Percentiles rank a stretch among this genome's conserved stretches.
These are phyloP conservation scores for Calcarius lapponicus DNA, from an alignment of 2,797 vertebrate genomes.

Conservation along the genomic window DNA sequence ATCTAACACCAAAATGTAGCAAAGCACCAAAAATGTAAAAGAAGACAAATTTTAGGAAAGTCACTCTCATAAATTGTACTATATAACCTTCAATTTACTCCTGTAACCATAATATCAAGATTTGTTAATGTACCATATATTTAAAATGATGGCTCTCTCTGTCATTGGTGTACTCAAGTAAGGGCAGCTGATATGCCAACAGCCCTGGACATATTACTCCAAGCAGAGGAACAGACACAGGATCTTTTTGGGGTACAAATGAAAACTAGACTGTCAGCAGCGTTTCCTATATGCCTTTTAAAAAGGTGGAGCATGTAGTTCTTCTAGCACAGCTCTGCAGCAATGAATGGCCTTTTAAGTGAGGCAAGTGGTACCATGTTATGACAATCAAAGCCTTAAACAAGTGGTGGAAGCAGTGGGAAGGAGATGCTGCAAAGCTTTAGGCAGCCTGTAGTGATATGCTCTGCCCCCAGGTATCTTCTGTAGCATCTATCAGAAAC, in stretches of 20 bases:
- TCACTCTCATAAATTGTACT: neutral
- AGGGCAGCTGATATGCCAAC: neutral
- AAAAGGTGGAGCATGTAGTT: neutral
- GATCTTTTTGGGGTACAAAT: neutral
- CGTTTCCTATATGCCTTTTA: fast-evolving
- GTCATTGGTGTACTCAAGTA: neutral
- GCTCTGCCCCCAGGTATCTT: neutral
- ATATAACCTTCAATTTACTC: neutral
- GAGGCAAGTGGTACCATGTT: neutral
- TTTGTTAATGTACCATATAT: neutral
- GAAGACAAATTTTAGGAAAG: neutral
- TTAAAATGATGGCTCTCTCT: neutral
- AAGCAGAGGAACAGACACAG: neutral
- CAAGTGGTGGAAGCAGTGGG: neutral
- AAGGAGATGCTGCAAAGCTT: neutral
- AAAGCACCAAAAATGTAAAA: neutral
- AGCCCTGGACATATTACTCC: neutral
- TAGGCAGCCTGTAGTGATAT: fast-evolving
- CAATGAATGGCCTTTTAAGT: neutral
- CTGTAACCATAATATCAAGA: neutral
- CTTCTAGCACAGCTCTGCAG: neutral
- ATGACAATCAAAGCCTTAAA: neutral
- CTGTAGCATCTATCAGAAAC: neutral
- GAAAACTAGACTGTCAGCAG: neutral
- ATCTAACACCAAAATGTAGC: neutral